Conservation (phyloP, 1,140 invertebrate genomes). For the Leucophenga varia region DNA sequence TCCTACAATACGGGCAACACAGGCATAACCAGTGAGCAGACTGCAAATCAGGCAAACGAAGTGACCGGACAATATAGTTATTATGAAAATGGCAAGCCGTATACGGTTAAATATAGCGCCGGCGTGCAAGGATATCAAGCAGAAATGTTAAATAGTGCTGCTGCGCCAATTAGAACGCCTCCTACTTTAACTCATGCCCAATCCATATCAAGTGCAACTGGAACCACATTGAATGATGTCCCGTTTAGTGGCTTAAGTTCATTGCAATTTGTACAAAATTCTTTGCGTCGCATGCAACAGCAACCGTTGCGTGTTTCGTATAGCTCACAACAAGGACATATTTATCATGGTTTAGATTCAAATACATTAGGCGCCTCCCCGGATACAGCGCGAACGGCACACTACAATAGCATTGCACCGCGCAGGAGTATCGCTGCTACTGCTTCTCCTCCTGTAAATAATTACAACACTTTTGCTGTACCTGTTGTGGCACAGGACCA, state of each 20-base stretch:
- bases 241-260: conserved; percentile 3
- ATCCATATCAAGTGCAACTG: too few relatives aligned
- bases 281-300: conserved; percentile 12
- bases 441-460: not conserved
- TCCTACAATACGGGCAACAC: conserved; percentile 27
- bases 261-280: conserved; percentile 26
- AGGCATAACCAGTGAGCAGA: conserved; percentile 7
- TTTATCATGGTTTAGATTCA: not conserved
- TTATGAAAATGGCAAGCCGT: not conserved
- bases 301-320: conserved; percentile 5
- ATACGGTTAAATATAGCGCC: conserved; percentile 6
- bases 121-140: conserved; percentile 5
- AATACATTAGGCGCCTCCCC: too few relatives aligned
- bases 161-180: too few relatives aligned
- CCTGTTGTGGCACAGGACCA: not conserved
- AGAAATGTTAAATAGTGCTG: conserved; percentile 6
- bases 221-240: too few relatives aligned
- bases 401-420: not conserved
- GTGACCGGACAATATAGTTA: conserved; percentile 9
- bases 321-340: not conserved
- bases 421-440: not conserved
- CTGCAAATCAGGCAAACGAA: conserved; percentile 19
- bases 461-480: conserved; percentile 2
- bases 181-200: too few relatives aligned
- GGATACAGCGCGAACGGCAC: not conserved